These are phyloP conservation scores for Enteromius mattozi DNA, from an alignment of 2,797 vertebrate species.

Conservation along the genomic window DNA sequence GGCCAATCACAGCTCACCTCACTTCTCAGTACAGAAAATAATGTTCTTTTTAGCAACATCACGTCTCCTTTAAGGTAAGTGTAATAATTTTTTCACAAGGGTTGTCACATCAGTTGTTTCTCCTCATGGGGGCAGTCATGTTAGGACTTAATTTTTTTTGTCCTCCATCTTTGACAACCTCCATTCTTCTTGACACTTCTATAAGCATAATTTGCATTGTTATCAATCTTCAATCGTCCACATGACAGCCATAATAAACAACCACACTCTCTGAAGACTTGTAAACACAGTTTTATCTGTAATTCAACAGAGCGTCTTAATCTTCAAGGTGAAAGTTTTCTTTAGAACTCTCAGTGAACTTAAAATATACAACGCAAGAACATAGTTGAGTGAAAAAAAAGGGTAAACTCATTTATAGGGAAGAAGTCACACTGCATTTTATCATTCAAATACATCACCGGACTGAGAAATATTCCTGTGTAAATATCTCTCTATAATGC, in stretches of 20 bases:
- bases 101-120: neutral
- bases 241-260: neutral
- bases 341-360: neutral
- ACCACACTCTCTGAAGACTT: neutral
- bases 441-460: neutral
- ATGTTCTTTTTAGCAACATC: too few species aligned
- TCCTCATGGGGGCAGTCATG: neutral
- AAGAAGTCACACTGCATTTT: neutral
- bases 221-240: conserved; percentile 52
- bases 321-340: conserved; percentile 6
- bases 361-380: neutral
- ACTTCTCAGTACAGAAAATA: too few species aligned
- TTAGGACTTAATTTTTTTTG: neutral
- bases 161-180: conserved; percentile 35
- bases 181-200: conserved; percentile 67
- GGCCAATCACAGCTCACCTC: too few species aligned
- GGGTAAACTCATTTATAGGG: conserved; percentile 11
- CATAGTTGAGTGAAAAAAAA: neutral
- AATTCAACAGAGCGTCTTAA: neutral
- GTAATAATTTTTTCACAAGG: neutral
- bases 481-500: neutral
- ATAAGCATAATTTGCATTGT: conserved; percentile 64
- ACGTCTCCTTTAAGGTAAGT: neutral
- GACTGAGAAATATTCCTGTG: neutral
- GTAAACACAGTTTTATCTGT: neutral